phyloP scores from a whole-genome alignment of 2,888 invertebrate species.

The Pilophorus perplexus region DNA sequence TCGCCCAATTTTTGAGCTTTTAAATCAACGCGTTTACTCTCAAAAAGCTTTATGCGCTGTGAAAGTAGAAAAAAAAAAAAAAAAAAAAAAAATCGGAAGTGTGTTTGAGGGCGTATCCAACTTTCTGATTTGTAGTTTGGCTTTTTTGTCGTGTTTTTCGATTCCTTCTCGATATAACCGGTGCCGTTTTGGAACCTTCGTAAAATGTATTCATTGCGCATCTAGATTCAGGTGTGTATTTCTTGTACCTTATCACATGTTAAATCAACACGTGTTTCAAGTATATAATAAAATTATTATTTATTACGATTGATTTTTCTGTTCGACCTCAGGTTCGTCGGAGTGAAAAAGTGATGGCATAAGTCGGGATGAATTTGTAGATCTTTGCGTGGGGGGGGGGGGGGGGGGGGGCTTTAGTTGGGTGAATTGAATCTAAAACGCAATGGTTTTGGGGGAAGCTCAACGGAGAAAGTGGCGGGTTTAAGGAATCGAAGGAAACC shows the following conservation, averaged over 20 bases:
- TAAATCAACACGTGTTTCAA: constrained; percentile 17
- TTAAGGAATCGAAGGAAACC: no score
- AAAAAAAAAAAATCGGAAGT: neutral
- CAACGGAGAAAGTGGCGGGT: no score
- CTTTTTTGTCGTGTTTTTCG: neutral
- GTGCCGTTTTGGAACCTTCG: neutral
- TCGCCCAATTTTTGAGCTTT: neutral
- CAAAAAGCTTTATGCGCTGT: neutral
- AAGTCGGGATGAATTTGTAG: no score
- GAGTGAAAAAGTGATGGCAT: no score
- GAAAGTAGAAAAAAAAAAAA: no score
- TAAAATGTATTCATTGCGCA: constrained; percentile 13
- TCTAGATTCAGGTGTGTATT: constrained; percentile 17
- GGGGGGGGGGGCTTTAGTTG: no score
- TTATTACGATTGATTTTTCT: no score
- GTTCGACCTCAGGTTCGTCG: no score
- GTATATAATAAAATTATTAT: constrained; percentile 19
- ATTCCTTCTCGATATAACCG: neutral
- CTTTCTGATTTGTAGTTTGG: neutral
- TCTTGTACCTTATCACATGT: constrained; percentile 18
- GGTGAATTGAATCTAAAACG: no score
- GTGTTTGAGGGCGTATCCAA: neutral
- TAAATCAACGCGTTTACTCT: neutral
- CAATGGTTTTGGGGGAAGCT: no score
- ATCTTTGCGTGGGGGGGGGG: no score